phyloP scores from a whole-genome alignment of 2,113 vertebrate species.

The Podarcis muralis region DNA sequence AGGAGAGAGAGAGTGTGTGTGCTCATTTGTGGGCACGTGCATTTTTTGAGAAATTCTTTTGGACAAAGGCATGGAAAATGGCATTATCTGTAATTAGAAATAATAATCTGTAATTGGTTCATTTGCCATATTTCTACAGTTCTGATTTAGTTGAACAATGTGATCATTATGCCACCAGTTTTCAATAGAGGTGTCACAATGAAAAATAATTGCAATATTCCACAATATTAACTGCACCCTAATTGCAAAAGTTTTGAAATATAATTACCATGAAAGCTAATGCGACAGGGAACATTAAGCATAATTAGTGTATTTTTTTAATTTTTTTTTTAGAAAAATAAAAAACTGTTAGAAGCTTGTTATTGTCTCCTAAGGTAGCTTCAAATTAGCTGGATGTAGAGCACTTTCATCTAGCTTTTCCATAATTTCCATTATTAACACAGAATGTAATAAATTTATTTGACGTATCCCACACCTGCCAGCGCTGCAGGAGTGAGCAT shows the following conservation, averaged over 20 bases:
- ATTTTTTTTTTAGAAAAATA: conserved; percentile 62
- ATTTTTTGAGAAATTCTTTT: conserved; percentile 76
- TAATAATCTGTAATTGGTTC: conserved; percentile 87
- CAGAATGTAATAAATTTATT: conserved; percentile 84
- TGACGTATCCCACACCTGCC: conserved; percentile 83
- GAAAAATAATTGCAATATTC: conserved; percentile 90
- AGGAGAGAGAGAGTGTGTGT: conserved; percentile 10
- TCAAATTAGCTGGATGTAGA: conserved; percentile 83
- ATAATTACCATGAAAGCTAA: conserved; percentile 89
- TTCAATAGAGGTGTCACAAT: conserved; percentile 88
- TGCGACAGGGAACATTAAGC: conserved; percentile 88
- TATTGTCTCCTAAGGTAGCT: conserved; percentile 87
- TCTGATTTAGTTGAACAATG: conserved; percentile 87
- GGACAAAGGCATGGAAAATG: conserved; percentile 81
- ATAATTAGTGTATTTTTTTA: conserved; percentile 88
- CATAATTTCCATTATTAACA: conserved; percentile 83
- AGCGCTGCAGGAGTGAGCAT: conserved; percentile 78
- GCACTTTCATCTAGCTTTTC: conserved; percentile 81
- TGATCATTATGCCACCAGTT: conserved; percentile 85
- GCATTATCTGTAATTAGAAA: conserved; percentile 88
- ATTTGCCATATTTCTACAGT: conserved; percentile 87
- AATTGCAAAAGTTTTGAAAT: conserved; percentile 91
- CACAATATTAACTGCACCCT: conserved; percentile 89
- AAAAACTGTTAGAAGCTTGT: conserved; percentile 86
- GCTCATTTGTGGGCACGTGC: conserved; percentile 48